Conservation (phyloP, 1,140 invertebrate genomes). For the Drosophila mauritiana region DNA sequence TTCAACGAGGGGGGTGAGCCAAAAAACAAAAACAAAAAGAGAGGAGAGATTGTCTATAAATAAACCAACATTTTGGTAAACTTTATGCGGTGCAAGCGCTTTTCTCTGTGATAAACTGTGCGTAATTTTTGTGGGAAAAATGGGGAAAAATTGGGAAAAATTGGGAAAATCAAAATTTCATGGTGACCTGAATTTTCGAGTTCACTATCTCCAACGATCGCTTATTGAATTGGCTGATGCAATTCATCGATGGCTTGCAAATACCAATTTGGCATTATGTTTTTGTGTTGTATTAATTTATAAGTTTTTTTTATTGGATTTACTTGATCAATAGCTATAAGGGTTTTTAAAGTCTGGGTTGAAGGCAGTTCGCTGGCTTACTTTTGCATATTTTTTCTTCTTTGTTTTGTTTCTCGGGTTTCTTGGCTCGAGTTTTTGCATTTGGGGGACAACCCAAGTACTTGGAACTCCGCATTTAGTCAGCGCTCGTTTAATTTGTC, state of each 20-base stretch:
- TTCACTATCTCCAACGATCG: not conserved
- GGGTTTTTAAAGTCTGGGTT: slow-evolving; percentile 9
- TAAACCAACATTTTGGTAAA: slow-evolving; percentile 22
- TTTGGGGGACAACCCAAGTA: slow-evolving; percentile 42
- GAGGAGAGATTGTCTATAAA: slow-evolving; percentile 14
- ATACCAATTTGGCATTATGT: slow-evolving; percentile 3
- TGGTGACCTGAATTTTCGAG: not conserved
- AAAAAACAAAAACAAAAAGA: not conserved
- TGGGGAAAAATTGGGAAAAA: slow-evolving; percentile 3
- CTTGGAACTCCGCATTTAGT: slow-evolving; percentile 39
- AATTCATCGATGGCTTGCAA: slow-evolving; percentile 64
- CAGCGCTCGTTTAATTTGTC: slow-evolving; percentile 15
- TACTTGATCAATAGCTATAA: not conserved
- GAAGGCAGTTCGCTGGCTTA: slow-evolving; percentile 42
- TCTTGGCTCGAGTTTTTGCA: slow-evolving; percentile 8
- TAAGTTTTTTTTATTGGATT: too few relatives aligned
- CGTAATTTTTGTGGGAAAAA: slow-evolving; percentile 12
- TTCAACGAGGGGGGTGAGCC: slow-evolving; percentile 5
- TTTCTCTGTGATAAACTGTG: not conserved
- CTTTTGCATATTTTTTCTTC: slow-evolving; percentile 19
- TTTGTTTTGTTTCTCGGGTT: slow-evolving; percentile 32
- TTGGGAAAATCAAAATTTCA: not conserved
- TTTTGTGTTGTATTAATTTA: not conserved
- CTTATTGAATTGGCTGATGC: slow-evolving; percentile 59
- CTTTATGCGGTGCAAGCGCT: slow-evolving; percentile 2